phyloP scores from a whole-genome alignment of 2,888 invertebrate species.

The Sphecodes monilicornis region DNA sequence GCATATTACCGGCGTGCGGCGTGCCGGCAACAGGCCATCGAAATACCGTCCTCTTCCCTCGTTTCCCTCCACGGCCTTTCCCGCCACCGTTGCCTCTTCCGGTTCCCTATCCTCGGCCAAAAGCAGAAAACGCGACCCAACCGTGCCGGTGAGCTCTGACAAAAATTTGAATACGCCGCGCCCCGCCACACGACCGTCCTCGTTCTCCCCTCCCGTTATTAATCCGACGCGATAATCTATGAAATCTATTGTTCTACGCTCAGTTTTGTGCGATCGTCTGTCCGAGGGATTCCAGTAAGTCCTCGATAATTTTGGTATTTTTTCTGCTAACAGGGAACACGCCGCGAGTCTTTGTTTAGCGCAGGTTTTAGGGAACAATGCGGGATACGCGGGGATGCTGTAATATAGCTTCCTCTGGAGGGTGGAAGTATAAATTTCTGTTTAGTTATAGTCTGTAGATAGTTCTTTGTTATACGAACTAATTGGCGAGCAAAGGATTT shows the following conservation, averaged over 20 bases:
- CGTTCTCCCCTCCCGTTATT: constrained; percentile 26
- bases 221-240: constrained; percentile 13
- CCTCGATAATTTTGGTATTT: not conserved
- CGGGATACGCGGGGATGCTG: not conserved
- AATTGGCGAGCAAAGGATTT: not conserved
- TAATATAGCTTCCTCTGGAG: not conserved
- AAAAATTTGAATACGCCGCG: constrained; percentile 76
- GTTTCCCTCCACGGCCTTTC: constrained; percentile 6
- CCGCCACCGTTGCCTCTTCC: constrained; percentile 41
- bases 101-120: constrained; percentile 59
- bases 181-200: constrained; percentile 28
- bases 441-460: not conserved
- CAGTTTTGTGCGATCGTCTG: not conserved
- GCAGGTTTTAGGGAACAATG: not conserved
- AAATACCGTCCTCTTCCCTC: constrained; percentile 64
- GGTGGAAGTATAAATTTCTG: not conserved
- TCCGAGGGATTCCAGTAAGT: not conserved
- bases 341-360: not conserved
- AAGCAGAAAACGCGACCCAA: constrained; percentile 70
- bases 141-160: constrained; percentile 67
- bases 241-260: not conserved
- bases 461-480: not conserved
- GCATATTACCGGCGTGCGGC: constrained; percentile 79
- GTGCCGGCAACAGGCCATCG: constrained; percentile 78
- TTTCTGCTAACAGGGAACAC: not conserved